Evolutionary conservation across 2,113 vertebrate genomes (phyloP).

Genomic region (Xiphorhynchus elegans): DNA sequence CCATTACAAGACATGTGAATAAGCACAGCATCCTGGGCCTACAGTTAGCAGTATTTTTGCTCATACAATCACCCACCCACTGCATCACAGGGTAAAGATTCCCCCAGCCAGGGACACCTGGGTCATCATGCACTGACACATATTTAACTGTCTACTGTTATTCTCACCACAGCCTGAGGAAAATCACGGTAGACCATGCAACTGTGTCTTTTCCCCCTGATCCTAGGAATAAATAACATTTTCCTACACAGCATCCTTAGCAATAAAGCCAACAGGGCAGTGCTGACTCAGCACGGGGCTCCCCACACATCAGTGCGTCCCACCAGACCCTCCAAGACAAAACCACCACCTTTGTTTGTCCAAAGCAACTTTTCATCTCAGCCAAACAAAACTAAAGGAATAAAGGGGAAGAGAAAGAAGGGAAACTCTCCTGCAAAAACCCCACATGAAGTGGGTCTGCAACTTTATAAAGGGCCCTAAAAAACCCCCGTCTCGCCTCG

Average conservation of each 20-base stretch:
- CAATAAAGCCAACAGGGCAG: not conserved
- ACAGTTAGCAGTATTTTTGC: not conserved
- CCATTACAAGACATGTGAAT: not conserved
- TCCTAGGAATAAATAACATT: not conserved
- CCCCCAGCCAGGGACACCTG: not conserved
- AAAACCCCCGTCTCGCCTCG: constrained; percentile 69
- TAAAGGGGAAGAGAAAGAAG: not conserved
- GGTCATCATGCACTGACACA: not conserved
- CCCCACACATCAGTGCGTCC: not conserved
- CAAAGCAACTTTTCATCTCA: not conserved
- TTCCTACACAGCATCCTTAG: constrained; percentile 7
- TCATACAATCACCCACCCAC: not conserved
- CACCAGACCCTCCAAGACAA: constrained; percentile 23
- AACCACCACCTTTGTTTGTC: not conserved
- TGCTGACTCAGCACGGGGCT: not conserved
- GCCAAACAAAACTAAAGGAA: constrained; percentile 50
- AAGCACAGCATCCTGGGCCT: not conserved
- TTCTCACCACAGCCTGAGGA: not conserved
- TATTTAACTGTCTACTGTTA: not conserved
- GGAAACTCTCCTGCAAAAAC: not conserved
- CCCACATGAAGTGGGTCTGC: constrained; percentile 41
- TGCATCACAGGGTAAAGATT: not conserved
- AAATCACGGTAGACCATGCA: not conserved
- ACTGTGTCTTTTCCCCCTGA: not conserved
- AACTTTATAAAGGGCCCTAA: constrained; percentile 74